phyloP scores from a whole-genome alignment of 2,888 invertebrate species.

The Cyrtodaria siliqua region DNA sequence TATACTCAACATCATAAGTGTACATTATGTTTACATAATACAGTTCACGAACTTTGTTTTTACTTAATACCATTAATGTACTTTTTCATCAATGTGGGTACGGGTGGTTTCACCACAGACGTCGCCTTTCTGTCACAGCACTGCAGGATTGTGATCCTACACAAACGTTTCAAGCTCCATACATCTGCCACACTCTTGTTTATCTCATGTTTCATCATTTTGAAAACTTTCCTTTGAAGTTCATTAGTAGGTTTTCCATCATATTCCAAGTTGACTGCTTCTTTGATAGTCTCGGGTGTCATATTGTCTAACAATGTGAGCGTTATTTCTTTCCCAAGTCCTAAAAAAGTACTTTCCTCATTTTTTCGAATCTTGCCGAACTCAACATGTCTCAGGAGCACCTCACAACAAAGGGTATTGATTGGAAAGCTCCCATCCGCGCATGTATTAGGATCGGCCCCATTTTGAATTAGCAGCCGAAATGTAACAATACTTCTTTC shows the following conservation, averaged over 20 bases:
- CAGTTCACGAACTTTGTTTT: too few species aligned
- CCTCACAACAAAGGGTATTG: conserved; percentile 54
- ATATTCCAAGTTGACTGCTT: conserved; percentile 38
- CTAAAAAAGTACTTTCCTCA: conserved; percentile 22
- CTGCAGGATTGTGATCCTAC: conserved; percentile 61
- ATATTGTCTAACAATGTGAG: conserved; percentile 60
- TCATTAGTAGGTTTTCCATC: conserved; percentile 46
- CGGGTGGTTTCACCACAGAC: conserved; percentile 62
- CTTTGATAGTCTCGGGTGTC: conserved; percentile 43
- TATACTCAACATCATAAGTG: not conserved
- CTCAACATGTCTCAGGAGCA: conserved; percentile 35
- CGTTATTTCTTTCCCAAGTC: conserved; percentile 48
- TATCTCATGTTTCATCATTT: conserved; percentile 53
- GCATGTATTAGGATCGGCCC: conserved; percentile 71
- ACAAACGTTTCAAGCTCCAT: conserved; percentile 63
- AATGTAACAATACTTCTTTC: conserved; percentile 56
- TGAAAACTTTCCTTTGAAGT: conserved; percentile 44
- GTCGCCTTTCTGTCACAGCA: conserved; percentile 63
- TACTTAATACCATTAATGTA: conserved; percentile 40
- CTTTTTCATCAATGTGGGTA: conserved; percentile 65
- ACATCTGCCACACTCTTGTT: conserved; percentile 41
- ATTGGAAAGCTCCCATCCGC: conserved; percentile 64
- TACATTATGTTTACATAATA: too few species aligned
- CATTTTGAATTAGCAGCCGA: conserved; percentile 74
- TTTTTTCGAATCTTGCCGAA: conserved; percentile 36